Conservation (phyloP, 2,888 invertebrate species). For the Podotricha telesiphe region DNA sequence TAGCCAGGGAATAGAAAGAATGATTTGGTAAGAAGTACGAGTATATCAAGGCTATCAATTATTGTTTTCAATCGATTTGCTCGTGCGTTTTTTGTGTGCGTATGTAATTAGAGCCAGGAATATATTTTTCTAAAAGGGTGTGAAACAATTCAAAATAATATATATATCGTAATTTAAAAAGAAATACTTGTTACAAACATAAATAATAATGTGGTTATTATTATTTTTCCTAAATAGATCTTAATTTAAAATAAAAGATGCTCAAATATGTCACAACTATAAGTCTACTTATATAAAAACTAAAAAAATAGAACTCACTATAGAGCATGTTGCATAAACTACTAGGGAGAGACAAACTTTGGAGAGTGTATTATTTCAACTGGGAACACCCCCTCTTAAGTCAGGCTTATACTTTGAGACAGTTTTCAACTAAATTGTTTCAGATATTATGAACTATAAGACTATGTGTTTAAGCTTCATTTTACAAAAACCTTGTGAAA, state of each 20-base stretch:
- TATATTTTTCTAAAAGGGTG: too few relatives aligned
- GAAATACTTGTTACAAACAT: too few relatives aligned
- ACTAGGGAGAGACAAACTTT: constrained; percentile 36
- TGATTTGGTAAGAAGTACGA: too few relatives aligned
- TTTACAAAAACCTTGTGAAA: not conserved
- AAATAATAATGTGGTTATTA: too few relatives aligned
- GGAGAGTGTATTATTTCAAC: constrained; percentile 48
- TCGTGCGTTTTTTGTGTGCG: too few relatives aligned
- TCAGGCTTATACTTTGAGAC: constrained; percentile 49
- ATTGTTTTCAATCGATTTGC: too few relatives aligned
- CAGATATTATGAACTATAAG: not conserved
- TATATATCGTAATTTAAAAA: too few relatives aligned
- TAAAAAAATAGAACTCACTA: constrained; percentile 16
- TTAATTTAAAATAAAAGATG: not conserved
- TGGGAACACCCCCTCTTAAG: constrained; percentile 44
- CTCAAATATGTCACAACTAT: not conserved
- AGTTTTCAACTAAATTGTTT: constrained; percentile 50
- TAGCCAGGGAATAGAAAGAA: too few relatives aligned
- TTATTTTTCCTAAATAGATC: too few relatives aligned
- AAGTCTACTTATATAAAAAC: not conserved
- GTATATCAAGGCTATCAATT: too few relatives aligned
- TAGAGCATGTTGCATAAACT: constrained; percentile 38
- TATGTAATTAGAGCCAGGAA: too few relatives aligned
- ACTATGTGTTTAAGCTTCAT: not conserved
- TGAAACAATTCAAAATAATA: too few relatives aligned